Conservation (phyloP, 2,888 invertebrate species). For the Eupithecia exiguata region DNA sequence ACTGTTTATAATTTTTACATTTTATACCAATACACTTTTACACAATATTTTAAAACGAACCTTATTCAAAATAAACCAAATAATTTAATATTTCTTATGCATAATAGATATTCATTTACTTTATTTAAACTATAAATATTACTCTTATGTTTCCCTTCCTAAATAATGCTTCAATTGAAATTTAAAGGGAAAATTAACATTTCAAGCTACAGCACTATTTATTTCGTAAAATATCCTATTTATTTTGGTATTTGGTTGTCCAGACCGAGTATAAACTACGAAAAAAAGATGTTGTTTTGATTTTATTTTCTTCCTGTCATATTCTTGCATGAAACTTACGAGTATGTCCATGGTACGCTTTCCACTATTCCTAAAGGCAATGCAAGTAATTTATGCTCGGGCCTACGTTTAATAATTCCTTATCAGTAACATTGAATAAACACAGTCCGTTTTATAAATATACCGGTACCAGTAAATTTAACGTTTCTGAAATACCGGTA, state of each 20-base stretch:
- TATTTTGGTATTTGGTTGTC: conserved; percentile 47
- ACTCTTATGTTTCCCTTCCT: conserved; percentile 13
- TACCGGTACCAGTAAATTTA: background rate
- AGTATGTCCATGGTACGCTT: background rate
- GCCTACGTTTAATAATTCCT: background rate
- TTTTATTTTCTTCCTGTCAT: background rate
- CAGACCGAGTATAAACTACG: conserved; percentile 29
- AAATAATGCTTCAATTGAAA: conserved; percentile 25
- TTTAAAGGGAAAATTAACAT: conserved; percentile 33
- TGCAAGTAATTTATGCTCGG: conserved; percentile 5
- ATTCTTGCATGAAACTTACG: background rate
- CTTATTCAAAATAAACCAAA: background rate
- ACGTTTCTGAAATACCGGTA: background rate
- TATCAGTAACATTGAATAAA: background rate
- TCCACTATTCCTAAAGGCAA: background rate
- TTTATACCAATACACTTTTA: conserved; percentile 21
- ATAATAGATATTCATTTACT: conserved; percentile 12
- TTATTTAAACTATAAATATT: conserved; percentile 18
- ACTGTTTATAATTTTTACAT: conserved; percentile 15
- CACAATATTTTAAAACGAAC: background rate
- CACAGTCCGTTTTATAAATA: background rate
- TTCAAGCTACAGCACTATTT: conserved; percentile 19
- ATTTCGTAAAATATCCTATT: conserved; percentile 35
- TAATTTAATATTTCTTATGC: background rate
- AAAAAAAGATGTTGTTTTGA: background rate